A percentile compares a stretch with the other conserved stretches of the same genome.
Evolutionary conservation across 1,140 invertebrate species (phyloP).

Genomic region (Zaprionus inermis): DNA sequence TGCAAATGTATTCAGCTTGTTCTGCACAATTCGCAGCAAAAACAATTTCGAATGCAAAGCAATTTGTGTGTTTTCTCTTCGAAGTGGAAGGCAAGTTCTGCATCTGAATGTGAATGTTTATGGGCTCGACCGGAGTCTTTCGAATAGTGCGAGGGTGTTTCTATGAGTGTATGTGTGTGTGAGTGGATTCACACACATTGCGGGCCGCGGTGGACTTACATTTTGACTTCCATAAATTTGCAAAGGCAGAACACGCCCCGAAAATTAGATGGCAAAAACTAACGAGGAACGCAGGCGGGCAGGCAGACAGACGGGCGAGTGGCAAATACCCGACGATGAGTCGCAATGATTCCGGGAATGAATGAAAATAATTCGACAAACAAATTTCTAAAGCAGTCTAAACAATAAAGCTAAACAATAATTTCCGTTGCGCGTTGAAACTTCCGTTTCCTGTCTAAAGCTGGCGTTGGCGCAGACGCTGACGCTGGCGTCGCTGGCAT

Average conservation of each 20-base stretch:
- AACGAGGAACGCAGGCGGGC: constrained; percentile 23
- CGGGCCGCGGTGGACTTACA: constrained; percentile 25
- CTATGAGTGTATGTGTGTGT: constrained; percentile 14
- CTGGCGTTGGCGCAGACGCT: too few species aligned
- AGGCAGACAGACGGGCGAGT: constrained; percentile 7
- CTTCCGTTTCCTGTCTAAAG: constrained; percentile 74
- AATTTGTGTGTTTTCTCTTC: constrained; percentile 2
- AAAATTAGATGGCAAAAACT: constrained; percentile 56
- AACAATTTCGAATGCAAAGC: neutral
- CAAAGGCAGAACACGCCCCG: constrained; percentile 60
- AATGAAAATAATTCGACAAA: constrained; percentile 79
- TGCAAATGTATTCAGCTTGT: neutral
- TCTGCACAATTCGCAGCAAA: neutral
- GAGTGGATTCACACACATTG: constrained; percentile 42
- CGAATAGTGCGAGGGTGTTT: constrained; percentile 5
- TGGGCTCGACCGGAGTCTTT: constrained; percentile 21
- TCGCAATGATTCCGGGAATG: constrained; percentile 47
- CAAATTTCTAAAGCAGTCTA: constrained; percentile 79
- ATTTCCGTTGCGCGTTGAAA: constrained; percentile 78
- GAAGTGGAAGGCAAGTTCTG: constrained; percentile 32
- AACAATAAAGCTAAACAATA: constrained; percentile 81
- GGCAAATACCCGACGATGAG: constrained; percentile 5
- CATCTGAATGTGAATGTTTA: constrained; percentile 45
- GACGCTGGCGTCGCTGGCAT: constrained; percentile 33
- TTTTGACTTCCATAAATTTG: constrained; percentile 67